Evolutionary conservation across 2,888 invertebrate genomes (phyloP), one percentile per base, ranked within the genome.

Genomic region (Cecidostiba fungosa): DNA sequence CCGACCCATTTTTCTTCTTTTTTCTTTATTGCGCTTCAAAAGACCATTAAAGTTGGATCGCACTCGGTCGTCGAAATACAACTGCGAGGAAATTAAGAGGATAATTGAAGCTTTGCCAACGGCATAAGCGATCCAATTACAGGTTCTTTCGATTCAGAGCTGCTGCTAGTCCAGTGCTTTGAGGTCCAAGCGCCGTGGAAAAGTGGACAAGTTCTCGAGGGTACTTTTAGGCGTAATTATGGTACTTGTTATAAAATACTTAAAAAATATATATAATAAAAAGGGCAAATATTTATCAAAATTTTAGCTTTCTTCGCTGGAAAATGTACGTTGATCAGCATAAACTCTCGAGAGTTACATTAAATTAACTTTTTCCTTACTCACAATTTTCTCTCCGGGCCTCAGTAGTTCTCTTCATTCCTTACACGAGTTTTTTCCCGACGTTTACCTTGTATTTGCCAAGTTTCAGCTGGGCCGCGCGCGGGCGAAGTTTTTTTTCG

Each of bases 41-140:
- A 23, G 23, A 16, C 66, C 43, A 54, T 72, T 70, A 54, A 72
- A 80, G 50, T 23, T 80, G 16, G 43, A 80, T 54, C 26, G 70
- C 50, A 29, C 29, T 12, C 3, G n/a, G 43, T 32, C 36, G 54
- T 54, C n/a, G 36, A 80, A 36, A 59, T 59, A 76, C 76, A 82
- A 39, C 62, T 66, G 23, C 59, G 82, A 86, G 72, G 62, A 84
- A 76, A 85, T 74, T 74, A 69, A 70, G 70, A 54, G 69, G 39
- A 85, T 79, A 78, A 85, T 82, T 82, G 79, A 85, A 79, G 78
- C 76, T 82, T 82, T 79, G 74, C 76, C 69, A 82, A 59, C 19
- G 59, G 70, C 70, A 82, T 82, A 85, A 85, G 47, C 77, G 78
- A 78, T 66, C 77, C 78, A 85, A 85, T 85, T 85, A 85, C 69